Evolutionary conservation across 2,113 vertebrate species (phyloP), one percentile per base, ranked within the genome.

Genomic region (western clawed frog (Xenopus tropicalis)): DNA sequence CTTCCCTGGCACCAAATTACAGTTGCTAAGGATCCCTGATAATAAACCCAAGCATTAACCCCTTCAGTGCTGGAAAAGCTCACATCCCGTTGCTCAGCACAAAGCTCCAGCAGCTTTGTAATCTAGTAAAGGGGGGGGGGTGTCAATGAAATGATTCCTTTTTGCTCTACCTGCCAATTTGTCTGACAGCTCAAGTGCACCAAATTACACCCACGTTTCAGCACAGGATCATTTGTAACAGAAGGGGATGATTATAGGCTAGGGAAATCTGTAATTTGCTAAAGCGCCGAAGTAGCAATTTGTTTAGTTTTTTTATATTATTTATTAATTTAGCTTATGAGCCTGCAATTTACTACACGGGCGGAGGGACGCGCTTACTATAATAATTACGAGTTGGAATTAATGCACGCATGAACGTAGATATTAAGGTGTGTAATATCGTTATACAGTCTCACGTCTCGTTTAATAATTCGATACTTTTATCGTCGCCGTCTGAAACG

Each of bases 21-120:
- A 74, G 81, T 86, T 82, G 79, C 85, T 79, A 82, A 77, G 78
- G 80, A 70, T 83, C 78, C 29, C 24, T 79, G 52, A 74, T 74
- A 17, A 75, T 68, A 73, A 77, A 74, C 16, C 78, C 78, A 75
- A 62, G 17, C 71, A 29, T 78, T 79, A 46, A 82, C 72, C 54
- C 64, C 24, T 61, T 6, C 12, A 10, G 23, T 16, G 17, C 23
- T 58, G 48, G 56, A 17, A 12, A 19, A 16, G 23, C 19, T 68
- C n/a, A 56, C 65, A 68, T 48, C 59, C 19, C 56, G 12, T 74
- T 66, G 37, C 56, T 37, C 29, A 37, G 29, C 29, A 3, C 29
- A 37, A 1, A 37, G 29, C 6, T 66, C 61, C 17, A 19, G 20
- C 17, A 19, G 20, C 54, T 57, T 1, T 21, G 54, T 57, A n/a